These are phyloP conservation scores for Poecile atricapillus DNA, from an alignment of 2,113 vertebrate genomes.

Conservation along the genomic window DNA sequence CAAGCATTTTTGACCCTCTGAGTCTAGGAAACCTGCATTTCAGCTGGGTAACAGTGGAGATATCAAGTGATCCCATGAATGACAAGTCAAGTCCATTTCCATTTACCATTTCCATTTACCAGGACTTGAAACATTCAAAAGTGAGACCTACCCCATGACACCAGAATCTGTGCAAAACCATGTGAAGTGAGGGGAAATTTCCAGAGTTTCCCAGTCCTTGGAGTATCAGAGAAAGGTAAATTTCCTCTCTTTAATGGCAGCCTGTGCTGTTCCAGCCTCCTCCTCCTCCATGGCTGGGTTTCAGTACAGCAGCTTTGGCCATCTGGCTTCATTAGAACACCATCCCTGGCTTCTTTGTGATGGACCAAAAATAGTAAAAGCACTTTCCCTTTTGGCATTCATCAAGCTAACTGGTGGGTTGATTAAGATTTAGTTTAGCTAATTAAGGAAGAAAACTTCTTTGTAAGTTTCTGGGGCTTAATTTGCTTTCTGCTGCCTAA, in stretches of 20 bases:
- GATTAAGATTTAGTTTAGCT: background rate
- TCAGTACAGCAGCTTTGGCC: conserved; percentile 8
- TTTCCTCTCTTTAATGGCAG: background rate
- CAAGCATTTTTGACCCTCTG: background rate
- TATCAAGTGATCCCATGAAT: background rate
- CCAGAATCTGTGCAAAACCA: background rate
- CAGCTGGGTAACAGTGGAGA: background rate
- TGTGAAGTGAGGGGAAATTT: background rate
- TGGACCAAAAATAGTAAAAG: conserved; percentile 8
- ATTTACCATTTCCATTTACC: background rate
- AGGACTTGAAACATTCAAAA: background rate
- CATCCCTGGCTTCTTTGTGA: background rate
- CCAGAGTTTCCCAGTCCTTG: background rate
- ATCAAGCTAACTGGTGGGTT: background rate
- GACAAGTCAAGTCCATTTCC: background rate
- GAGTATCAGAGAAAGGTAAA: background rate
- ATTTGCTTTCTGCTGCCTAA: background rate
- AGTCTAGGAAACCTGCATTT: background rate
- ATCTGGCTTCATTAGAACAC: conserved; percentile 11
- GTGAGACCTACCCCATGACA: background rate
- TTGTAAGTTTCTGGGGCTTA: background rate
- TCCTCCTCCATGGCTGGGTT: background rate
- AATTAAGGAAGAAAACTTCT: conserved; percentile 19
- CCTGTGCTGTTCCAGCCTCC: background rate
- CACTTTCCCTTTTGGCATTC: background rate